Conservation (phyloP, 1,140 invertebrate species). For the Dinoponera quadriceps region DNA sequence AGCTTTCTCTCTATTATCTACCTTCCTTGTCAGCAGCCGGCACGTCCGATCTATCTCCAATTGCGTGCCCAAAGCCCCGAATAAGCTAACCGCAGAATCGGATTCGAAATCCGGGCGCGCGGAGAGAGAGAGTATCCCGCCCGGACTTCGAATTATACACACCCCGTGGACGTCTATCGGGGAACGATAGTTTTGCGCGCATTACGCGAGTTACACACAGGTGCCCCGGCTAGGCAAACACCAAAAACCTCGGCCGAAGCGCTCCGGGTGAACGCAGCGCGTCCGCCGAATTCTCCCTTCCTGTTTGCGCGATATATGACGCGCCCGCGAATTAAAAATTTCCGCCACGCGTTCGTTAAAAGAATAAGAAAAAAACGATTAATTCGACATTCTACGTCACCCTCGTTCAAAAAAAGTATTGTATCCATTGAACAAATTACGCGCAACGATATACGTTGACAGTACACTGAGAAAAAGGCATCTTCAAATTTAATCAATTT, state of each 20-base stretch:
- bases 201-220: conserved; percentile 40
- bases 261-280: neutral
- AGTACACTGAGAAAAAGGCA: too few species aligned
- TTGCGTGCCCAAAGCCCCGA: conserved; percentile 67
- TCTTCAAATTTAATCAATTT: too few species aligned
- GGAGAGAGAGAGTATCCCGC: conserved; percentile 1
- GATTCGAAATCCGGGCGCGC: conserved; percentile 57
- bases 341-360: too few species aligned
- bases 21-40: conserved; percentile 67
- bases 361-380: too few species aligned
- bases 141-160: conserved; percentile 64
- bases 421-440: too few species aligned
- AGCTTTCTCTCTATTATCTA: conserved; percentile 65
- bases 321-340: too few species aligned
- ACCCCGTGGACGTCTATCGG: conserved; percentile 53
- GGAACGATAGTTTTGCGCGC: conserved; percentile 26
- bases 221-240: neutral
- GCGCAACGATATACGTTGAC: too few species aligned
- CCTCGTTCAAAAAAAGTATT: too few species aligned
- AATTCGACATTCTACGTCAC: too few species aligned
- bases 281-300: too few species aligned
- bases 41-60: conserved; percentile 67
- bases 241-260: neutral
- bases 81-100: conserved; percentile 70
- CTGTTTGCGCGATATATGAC: too few species aligned